Evolutionary conservation across 2,113 vertebrate genomes (phyloP).

Genomic region (Pluvianellus socialis): DNA sequence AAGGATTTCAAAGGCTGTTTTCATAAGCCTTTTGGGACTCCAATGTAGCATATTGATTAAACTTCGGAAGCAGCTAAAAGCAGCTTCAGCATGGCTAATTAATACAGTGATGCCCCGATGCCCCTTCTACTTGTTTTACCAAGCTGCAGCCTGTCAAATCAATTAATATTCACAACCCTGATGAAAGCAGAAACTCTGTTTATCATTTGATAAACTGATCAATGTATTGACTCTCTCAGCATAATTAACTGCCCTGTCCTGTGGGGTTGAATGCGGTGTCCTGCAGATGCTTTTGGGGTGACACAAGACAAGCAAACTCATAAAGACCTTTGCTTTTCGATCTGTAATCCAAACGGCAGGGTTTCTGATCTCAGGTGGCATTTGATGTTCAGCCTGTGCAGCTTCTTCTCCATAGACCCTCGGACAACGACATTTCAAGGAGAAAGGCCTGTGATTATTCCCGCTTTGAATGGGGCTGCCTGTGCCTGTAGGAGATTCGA

Average conservation of each 20-base stretch:
- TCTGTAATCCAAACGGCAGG: background rate
- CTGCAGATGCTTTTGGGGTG: background rate
- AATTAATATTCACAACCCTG: constrained; percentile 57
- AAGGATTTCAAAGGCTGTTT: constrained; percentile 71
- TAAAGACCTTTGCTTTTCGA: background rate
- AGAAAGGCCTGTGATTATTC: background rate
- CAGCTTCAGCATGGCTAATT: constrained; percentile 60
- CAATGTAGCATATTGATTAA: constrained; percentile 68
- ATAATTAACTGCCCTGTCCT: constrained; percentile 8
- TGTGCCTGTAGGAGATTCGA: background rate
- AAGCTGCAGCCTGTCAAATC: constrained; percentile 60
- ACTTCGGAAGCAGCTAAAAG: constrained; percentile 64
- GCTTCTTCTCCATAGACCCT: background rate
- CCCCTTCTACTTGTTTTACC: constrained; percentile 57
- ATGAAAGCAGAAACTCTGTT: constrained; percentile 42
- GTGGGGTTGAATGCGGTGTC: background rate
- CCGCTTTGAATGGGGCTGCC: background rate
- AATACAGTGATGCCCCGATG: constrained; percentile 66
- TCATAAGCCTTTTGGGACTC: constrained; percentile 61
- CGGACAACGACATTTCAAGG: background rate
- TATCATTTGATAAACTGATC: constrained; percentile 20
- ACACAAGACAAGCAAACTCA: background rate
- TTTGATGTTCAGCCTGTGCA: background rate
- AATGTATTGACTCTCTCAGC: background rate
- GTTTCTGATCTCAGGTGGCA: background rate